phyloP scores from a whole-genome alignment of 2,113 vertebrate genomes.

The Clarias batrachus region DNA sequence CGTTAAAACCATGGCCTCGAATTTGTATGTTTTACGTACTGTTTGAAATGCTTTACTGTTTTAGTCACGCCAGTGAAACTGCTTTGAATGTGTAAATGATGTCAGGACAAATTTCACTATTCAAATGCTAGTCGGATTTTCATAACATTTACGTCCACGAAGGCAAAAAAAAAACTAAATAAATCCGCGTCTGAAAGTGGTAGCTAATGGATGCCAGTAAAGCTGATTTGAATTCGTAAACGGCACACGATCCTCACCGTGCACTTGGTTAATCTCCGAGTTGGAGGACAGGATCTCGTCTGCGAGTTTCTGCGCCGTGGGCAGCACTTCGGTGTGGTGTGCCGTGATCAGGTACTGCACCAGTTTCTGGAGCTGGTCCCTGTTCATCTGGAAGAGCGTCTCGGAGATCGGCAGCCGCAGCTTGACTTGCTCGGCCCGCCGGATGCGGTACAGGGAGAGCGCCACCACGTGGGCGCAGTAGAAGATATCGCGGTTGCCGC shows the following conservation, averaged over 20 bases:
- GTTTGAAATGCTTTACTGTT: conserved; percentile 11
- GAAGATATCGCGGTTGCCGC: conserved; percentile 97
- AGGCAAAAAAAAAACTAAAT: not conserved
- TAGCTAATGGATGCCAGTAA: too few species aligned
- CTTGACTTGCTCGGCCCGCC: conserved; percentile 97
- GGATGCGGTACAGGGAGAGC: conserved; percentile 95
- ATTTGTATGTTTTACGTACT: not conserved
- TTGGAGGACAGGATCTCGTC: conserved; percentile 99
- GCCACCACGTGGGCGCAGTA: conserved; percentile 98
- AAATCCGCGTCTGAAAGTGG: not conserved
- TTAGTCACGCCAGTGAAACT: not conserved
- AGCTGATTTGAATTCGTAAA: not conserved
- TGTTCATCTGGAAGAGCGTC: conserved; percentile 99
- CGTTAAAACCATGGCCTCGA: not conserved
- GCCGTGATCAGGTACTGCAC: conserved; percentile 98
- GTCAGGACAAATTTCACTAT: conserved; percentile 6
- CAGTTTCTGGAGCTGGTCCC: conserved; percentile 98
- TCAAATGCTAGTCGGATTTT: not conserved
- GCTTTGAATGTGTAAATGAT: conserved; percentile 14
- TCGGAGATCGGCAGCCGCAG: conserved; percentile 97
- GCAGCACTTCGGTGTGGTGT: conserved; percentile 97
- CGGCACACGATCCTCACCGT: conserved; percentile 74
- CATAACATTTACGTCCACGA: not conserved
- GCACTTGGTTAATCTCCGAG: conserved; percentile 98
- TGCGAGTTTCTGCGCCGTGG: conserved; percentile 95